Percentiles rank a stretch among this genome's conserved stretches.
These are phyloP conservation scores for Tribolium freemani DNA, from an alignment of 2,888 invertebrate species.

Conservation along the genomic window DNA sequence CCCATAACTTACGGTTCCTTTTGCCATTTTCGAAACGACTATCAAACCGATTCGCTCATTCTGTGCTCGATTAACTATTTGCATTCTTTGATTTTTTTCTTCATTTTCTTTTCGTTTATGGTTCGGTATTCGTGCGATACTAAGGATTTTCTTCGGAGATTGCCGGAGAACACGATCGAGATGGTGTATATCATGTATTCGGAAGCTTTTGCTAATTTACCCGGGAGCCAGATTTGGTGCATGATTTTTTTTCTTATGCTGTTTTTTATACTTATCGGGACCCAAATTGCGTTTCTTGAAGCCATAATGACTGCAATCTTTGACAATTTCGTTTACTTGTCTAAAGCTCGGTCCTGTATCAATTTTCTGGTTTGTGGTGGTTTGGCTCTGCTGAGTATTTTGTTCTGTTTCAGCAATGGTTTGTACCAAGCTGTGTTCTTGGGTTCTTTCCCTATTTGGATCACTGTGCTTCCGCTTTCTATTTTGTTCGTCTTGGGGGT, in stretches of 20 bases:
- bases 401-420: slow-evolving; percentile 37
- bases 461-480: slow-evolving; percentile 20
- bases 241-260: slow-evolving; percentile 38
- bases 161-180: slow-evolving; percentile 15
- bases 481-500: slow-evolving; percentile 23
- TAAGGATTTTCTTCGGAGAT: not conserved
- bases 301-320: slow-evolving; percentile 32
- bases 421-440: not conserved
- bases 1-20: slow-evolving; percentile 44
- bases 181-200: slow-evolving; percentile 39
- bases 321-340: slow-evolving; percentile 28
- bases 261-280: slow-evolving; percentile 38
- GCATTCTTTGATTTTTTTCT: slow-evolving; percentile 24
- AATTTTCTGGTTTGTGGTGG: slow-evolving; percentile 31
- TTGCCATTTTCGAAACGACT: slow-evolving; percentile 33
- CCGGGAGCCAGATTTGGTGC: slow-evolving; percentile 39
- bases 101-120: slow-evolving; percentile 21
- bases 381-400: slow-evolving; percentile 26
- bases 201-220: slow-evolving; percentile 26
- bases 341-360: slow-evolving; percentile 24
- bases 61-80: slow-evolving; percentile 28
- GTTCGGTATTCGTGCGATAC: not conserved
- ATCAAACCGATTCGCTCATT: slow-evolving; percentile 34
- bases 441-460: not conserved
- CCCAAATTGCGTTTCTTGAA: slow-evolving; percentile 36